Evolutionary conservation across 2,888 invertebrate genomes (phyloP).

Genomic region (Sarcophaga carnaria): DNA sequence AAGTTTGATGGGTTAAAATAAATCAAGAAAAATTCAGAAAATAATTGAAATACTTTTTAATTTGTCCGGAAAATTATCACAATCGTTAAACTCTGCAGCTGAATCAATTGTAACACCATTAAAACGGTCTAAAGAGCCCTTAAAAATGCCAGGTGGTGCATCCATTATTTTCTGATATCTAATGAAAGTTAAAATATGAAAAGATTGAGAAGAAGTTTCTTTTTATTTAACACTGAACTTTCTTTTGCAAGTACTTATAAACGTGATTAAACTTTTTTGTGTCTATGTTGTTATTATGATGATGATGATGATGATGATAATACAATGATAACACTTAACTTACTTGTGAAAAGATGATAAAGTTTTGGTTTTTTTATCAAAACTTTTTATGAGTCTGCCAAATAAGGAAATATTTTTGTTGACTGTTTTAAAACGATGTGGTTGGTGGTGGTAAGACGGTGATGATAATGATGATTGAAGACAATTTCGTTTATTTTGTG

Average conservation of each 20-base stretch:
- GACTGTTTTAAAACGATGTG: constrained; percentile 5
- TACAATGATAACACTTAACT: constrained; percentile 19
- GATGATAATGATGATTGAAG: constrained; percentile 19
- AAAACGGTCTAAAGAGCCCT: constrained; percentile 85
- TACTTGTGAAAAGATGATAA: constrained; percentile 61
- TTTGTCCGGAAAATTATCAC: constrained; percentile 82
- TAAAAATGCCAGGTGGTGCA: constrained; percentile 80
- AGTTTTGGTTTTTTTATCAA: constrained; percentile 9
- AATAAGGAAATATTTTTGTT: constrained; percentile 19
- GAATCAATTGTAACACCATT: constrained; percentile 89
- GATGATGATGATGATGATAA: neutral
- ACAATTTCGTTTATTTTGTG: neutral
- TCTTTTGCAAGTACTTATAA: no score
- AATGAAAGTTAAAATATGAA: neutral
- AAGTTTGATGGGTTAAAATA: constrained; percentile 68
- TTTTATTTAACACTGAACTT: no score
- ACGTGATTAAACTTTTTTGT: no score
- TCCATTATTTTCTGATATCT: constrained; percentile 72
- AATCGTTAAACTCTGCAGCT: constrained; percentile 83
- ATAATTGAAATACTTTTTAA: constrained; percentile 84
- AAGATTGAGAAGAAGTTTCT: neutral
- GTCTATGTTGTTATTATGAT: neutral
- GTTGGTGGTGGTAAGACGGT: neutral
- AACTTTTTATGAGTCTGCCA: neutral
- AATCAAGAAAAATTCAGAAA: neutral